These are phyloP conservation scores for Penaeus monodon DNA, from an alignment of 2,888 invertebrate species.

Conservation along the genomic window DNA sequence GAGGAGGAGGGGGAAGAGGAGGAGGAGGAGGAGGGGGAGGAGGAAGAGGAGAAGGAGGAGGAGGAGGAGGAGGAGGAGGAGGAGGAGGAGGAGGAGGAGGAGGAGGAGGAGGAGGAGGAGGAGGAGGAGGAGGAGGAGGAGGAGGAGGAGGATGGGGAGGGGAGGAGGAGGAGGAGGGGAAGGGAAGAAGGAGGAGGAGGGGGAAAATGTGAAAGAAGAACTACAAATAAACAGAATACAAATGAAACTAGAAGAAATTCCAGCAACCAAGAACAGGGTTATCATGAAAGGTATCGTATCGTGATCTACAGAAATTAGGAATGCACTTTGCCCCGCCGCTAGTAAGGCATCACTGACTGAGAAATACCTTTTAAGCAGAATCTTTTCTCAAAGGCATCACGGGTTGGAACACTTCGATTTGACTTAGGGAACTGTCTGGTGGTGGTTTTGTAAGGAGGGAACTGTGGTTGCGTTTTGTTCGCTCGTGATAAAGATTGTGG, in stretches of 20 bases:
- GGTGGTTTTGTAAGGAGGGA: too few relatives aligned
- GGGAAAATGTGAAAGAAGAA: neutral
- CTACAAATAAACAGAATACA: neutral
- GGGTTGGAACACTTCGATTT: too few relatives aligned
- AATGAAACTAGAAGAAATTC: neutral
- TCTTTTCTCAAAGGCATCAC: too few relatives aligned
- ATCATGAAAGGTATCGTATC: neutral
- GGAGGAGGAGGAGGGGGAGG: neutral
- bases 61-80: neutral
- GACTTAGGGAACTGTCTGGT: too few relatives aligned
- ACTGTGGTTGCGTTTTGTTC: too few relatives aligned
- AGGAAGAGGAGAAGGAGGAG: neutral
- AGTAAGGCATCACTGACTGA: too few relatives aligned
- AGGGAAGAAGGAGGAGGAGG: neutral
- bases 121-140: constrained; percentile 1
- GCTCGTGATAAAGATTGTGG: too few relatives aligned
- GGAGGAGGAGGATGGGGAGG: neutral
- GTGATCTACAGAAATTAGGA: neutral
- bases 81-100: neutral
- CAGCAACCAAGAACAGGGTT: neutral
- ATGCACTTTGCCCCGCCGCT: too few relatives aligned
- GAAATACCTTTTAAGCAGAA: too few relatives aligned
- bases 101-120: neutral
- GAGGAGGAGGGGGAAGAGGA: neutral
- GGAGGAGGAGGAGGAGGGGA: neutral